Evolutionary conservation across 2,888 invertebrate species (phyloP).

Genomic region (Himalopsyche anomala): DNA sequence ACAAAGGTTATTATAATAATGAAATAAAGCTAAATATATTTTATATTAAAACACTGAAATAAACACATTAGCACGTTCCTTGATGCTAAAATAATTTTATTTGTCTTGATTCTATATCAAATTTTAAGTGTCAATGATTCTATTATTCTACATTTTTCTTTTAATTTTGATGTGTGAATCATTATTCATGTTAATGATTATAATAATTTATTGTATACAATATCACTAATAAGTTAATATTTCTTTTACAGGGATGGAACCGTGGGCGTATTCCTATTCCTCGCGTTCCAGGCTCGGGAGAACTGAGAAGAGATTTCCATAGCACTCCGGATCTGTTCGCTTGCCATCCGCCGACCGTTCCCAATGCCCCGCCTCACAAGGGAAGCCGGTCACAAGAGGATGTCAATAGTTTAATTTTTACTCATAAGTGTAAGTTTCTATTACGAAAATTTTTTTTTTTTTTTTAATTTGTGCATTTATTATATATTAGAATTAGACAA

Average conservation of each 20-base stretch:
- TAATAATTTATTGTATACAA: too few species aligned
- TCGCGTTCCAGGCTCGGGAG: constrained; percentile 72
- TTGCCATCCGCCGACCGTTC: constrained; percentile 66
- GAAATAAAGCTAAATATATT: too few species aligned
- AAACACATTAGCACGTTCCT: background rate
- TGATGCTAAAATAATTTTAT: background rate
- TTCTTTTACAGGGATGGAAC: constrained; percentile 74
- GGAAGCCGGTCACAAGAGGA: constrained; percentile 85
- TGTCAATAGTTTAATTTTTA: constrained; percentile 68
- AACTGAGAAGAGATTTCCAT: constrained; percentile 88
- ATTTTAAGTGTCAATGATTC: background rate
- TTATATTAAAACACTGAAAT: too few species aligned
- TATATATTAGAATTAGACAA: too few species aligned
- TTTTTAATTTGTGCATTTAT: too few species aligned
- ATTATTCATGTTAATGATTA: background rate
- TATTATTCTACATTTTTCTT: background rate
- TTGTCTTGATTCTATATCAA: background rate
- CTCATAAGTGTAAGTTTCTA: constrained; percentile 57
- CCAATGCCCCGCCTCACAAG: constrained; percentile 68
- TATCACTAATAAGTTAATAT: background rate
- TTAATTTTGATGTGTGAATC: background rate
- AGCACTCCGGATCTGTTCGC: constrained; percentile 90
- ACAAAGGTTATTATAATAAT: constrained; percentile 76
- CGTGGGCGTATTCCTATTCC: constrained; percentile 74
- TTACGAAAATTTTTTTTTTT: too few species aligned